Percentiles rank a stretch among this genome's conserved stretches.
Evolutionary conservation across 2,797 vertebrate species (phyloP).

Genomic region (Labeo calbasu): DNA sequence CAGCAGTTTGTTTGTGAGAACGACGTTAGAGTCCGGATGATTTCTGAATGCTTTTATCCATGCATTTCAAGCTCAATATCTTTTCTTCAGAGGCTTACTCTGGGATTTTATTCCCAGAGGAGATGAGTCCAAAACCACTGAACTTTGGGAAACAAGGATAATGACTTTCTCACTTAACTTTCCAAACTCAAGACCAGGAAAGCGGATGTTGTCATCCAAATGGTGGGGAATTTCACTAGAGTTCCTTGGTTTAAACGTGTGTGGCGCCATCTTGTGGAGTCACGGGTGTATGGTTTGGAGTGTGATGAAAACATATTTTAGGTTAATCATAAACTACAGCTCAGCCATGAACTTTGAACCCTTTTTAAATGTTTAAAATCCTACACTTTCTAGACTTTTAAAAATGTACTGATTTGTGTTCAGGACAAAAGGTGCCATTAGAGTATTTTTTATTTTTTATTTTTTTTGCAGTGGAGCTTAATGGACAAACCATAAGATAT

Average conservation of each 20-base stretch:
- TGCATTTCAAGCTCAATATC: background rate
- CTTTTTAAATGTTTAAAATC: background rate
- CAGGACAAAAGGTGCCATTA: background rate
- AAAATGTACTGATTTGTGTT: background rate
- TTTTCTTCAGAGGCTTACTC: background rate
- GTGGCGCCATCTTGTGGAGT: slow-evolving; percentile 61
- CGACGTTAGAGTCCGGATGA: background rate
- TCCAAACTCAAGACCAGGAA: background rate
- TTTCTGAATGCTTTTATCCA: background rate
- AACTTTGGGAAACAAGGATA: slow-evolving; percentile 32
- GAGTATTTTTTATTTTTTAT: no score
- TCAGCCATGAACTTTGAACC: slow-evolving; percentile 5
- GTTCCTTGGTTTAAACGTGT: slow-evolving; percentile 8
- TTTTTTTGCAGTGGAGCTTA: background rate
- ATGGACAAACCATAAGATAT: background rate
- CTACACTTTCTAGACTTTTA: background rate
- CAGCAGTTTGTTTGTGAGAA: slow-evolving; percentile 48
- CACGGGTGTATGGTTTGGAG: slow-evolving; percentile 51
- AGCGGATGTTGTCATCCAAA: slow-evolving; percentile 7
- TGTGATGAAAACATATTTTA: background rate
- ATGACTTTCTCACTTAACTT: background rate
- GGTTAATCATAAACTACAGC: slow-evolving; percentile 8
- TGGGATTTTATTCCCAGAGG: slow-evolving; percentile 41
- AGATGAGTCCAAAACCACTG: slow-evolving; percentile 51
- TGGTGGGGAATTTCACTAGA: background rate